Percentiles rank a stretch among this genome's conserved stretches.
Conservation (phyloP, 2,113 vertebrate species). For the Amphiprion ocellaris region DNA sequence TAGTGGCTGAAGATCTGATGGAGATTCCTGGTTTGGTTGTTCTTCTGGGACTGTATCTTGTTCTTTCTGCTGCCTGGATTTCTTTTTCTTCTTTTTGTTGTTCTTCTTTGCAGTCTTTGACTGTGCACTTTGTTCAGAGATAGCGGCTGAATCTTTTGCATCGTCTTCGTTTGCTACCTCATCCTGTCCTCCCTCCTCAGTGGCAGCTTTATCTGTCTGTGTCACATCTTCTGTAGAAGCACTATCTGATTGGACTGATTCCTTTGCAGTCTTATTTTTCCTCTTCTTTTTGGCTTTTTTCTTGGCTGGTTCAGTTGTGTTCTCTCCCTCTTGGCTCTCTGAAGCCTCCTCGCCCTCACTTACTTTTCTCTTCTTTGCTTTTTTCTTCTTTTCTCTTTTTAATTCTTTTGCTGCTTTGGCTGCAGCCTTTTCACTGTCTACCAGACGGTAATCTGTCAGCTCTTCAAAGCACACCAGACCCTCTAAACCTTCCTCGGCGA, state of each 20-base stretch:
- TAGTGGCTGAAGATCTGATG: neutral
- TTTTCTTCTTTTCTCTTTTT: conserved; percentile 57
- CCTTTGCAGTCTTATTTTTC: conserved; percentile 55
- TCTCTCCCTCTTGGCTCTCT: conserved; percentile 22
- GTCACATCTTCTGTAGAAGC: conserved; percentile 4
- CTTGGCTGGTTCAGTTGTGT: conserved; percentile 42
- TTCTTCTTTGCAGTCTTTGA: conserved; percentile 30
- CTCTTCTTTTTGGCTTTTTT: conserved; percentile 68
- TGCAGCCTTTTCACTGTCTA: conserved; percentile 81
- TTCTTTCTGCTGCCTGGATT: conserved; percentile 66
- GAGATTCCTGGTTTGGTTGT: neutral
- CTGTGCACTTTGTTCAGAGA: neutral
- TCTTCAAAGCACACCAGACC: conserved; percentile 95
- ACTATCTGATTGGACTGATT: conserved; percentile 3
- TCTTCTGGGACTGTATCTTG: neutral
- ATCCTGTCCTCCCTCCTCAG: neutral
- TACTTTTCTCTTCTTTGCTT: conserved; percentile 84
- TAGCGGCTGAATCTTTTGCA: neutral
- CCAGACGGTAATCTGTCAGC: conserved; percentile 89
- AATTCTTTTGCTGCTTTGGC: conserved; percentile 74
- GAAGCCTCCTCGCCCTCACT: conserved; percentile 62
- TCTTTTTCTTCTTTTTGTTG: conserved; percentile 60
- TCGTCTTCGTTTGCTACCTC: neutral
- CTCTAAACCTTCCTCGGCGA: conserved; percentile 89
- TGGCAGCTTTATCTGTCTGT: conserved; percentile 17